phyloP scores from a whole-genome alignment of 2,113 vertebrate species.

The Neotragus pygmaeus region DNA sequence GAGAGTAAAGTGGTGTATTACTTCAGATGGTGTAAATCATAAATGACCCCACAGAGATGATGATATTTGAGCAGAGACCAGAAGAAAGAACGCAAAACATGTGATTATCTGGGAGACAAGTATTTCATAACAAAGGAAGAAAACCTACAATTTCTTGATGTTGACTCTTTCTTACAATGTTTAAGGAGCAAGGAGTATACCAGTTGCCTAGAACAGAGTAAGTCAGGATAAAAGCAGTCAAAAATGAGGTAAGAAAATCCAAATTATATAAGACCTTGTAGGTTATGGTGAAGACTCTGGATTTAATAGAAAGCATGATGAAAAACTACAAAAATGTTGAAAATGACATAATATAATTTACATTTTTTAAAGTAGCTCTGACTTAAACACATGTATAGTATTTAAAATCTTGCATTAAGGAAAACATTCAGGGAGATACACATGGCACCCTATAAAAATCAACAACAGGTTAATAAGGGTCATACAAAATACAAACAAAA shows the following conservation, averaged over 20 bases:
- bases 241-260: not conserved
- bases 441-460: not conserved
- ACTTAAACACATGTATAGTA: not conserved
- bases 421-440: not conserved
- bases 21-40: not conserved
- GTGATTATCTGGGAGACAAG: not conserved
- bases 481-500: not conserved
- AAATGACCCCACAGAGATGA: not conserved
- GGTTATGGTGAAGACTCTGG: not conserved
- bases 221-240: not conserved
- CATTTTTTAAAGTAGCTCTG: not conserved
- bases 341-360: not conserved
- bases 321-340: not conserved
- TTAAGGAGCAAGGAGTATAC: not conserved
- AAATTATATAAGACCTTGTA: not conserved
- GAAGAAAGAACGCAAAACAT: not conserved
- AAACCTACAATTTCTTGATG: not conserved
- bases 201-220: not conserved
- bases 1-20: not conserved
- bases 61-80: not conserved
- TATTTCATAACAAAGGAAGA: not conserved
- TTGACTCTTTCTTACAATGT: not conserved
- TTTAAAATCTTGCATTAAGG: not conserved
- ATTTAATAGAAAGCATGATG: not conserved
- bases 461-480: not conserved